These are phyloP conservation scores for Polypterus senegalus DNA, from an alignment of 2,113 vertebrate species.

Conservation along the genomic window DNA sequence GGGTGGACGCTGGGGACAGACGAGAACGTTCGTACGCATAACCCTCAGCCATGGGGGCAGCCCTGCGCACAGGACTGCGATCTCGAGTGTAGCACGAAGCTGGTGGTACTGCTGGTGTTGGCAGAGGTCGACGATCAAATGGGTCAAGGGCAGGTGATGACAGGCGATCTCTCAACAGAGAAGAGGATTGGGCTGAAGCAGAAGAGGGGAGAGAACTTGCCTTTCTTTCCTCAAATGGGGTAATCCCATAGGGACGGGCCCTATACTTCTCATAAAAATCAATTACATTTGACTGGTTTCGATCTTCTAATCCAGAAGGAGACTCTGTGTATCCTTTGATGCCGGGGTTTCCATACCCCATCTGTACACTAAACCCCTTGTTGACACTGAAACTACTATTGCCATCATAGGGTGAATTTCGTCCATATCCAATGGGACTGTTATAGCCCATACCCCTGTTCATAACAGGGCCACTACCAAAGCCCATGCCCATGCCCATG, in stretches of 20 bases:
- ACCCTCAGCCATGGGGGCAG: slow-evolving; percentile 32
- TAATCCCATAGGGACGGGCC: slow-evolving; percentile 69
- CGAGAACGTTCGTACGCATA: slow-evolving; percentile 76
- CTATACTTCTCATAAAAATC: slow-evolving; percentile 97
- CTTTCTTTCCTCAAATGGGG: slow-evolving; percentile 73
- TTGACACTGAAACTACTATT: slow-evolving; percentile 53
- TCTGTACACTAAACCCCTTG: slow-evolving; percentile 32
- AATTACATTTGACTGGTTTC: slow-evolving; percentile 75
- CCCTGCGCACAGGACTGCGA: slow-evolving; percentile 75
- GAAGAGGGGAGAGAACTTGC: slow-evolving; percentile 59
- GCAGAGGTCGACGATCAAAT: slow-evolving; percentile 67
- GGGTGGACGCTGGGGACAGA: slow-evolving; percentile 66
- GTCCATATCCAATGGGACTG: slow-evolving; percentile 65
- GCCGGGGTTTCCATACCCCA: slow-evolving; percentile 46
- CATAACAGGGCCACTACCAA: slow-evolving; percentile 44
- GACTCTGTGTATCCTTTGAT: slow-evolving; percentile 75
- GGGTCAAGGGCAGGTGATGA: slow-evolving; percentile 47
- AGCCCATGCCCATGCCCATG: slow-evolving; percentile 31
- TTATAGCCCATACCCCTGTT: slow-evolving; percentile 38
- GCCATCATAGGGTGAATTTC: slow-evolving; percentile 55
- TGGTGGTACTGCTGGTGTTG: slow-evolving; percentile 47
- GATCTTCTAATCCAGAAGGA: slow-evolving; percentile 69
- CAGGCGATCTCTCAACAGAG: slow-evolving; percentile 60
- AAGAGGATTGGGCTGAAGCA: slow-evolving; percentile 42
- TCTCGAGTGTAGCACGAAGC: slow-evolving; percentile 65